Evolutionary conservation across 2,797 vertebrate genomes (phyloP).

Genomic region (Coendou prehensilis): DNA sequence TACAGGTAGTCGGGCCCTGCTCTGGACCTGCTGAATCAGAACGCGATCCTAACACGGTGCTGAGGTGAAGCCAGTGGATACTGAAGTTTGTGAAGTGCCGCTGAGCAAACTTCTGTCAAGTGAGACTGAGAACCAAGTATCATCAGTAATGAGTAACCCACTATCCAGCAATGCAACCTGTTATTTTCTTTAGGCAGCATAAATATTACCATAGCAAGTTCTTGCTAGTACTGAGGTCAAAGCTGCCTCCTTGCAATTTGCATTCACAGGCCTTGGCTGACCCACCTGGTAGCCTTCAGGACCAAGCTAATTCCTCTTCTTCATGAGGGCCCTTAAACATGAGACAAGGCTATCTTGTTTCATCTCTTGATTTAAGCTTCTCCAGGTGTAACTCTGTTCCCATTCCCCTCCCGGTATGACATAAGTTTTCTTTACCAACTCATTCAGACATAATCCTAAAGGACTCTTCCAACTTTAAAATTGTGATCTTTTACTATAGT

Average conservation of each 20-base stretch:
- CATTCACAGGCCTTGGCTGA: neutral
- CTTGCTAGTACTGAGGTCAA: neutral
- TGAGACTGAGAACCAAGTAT: neutral
- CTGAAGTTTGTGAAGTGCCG: neutral
- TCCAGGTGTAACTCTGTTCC: neutral
- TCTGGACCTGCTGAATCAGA: neutral
- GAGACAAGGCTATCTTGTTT: neutral
- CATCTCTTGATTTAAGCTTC: conserved; percentile 19
- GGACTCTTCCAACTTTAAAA: neutral
- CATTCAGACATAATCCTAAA: neutral
- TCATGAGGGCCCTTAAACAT: neutral
- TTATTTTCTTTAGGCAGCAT: conserved; percentile 21
- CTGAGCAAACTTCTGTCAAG: neutral
- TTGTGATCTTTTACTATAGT: neutral
- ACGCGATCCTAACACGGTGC: neutral
- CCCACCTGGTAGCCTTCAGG: neutral
- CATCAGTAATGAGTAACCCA: conserved; percentile 32
- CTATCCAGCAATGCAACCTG: neutral
- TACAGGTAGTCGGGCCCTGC: neutral
- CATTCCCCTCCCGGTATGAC: neutral
- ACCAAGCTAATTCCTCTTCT: neutral
- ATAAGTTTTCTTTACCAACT: neutral
- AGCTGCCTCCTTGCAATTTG: neutral
- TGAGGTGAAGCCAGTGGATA: neutral
- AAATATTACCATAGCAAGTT: conserved; percentile 42